A percentile compares a stretch with the other conserved stretches of the same genome.
These are phyloP conservation scores for Vicugna pacos DNA, from an alignment of 2,113 vertebrate species.

Conservation along the genomic window DNA sequence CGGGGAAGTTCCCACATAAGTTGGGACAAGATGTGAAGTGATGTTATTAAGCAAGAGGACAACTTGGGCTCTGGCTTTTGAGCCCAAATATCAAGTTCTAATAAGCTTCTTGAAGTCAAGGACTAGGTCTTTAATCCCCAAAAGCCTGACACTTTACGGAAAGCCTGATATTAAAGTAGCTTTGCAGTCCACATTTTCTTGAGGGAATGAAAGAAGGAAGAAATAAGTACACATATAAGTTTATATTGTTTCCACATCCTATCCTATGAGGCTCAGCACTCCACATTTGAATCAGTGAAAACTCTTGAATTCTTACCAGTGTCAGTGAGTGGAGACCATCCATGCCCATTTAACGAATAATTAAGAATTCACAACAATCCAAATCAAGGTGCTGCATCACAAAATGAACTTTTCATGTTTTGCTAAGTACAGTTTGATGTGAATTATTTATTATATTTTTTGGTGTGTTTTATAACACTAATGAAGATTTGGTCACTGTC, in stretches of 20 bases:
- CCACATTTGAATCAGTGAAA: slow-evolving; percentile 5
- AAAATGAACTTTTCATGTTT: slow-evolving; percentile 72
- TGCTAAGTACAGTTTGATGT: slow-evolving; percentile 58
- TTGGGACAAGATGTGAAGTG: slow-evolving; percentile 19
- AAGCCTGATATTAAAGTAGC: background rate
- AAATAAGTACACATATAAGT: background rate
- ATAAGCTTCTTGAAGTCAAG: background rate
- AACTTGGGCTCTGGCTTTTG: slow-evolving; percentile 17
- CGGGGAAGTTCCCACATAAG: background rate
- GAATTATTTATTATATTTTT: slow-evolving; percentile 71
- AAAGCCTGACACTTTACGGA: background rate
- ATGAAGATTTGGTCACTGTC: slow-evolving; percentile 66
- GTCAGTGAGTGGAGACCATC: background rate
- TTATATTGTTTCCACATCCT: background rate
- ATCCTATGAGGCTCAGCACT: background rate
- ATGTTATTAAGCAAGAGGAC: slow-evolving; percentile 30
- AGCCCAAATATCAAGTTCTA: slow-evolving; percentile 1
- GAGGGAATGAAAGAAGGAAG: slow-evolving; percentile 32
- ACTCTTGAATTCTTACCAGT: background rate
- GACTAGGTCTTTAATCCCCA: background rate
- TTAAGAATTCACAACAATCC: slow-evolving; percentile 53
- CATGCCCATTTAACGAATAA: slow-evolving; percentile 63
- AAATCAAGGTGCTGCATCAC: slow-evolving; percentile 35
- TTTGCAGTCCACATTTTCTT: slow-evolving; percentile 5
- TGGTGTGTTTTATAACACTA: slow-evolving; percentile 70